phyloP scores from a whole-genome alignment of 2,113 vertebrate species.

The Grallaria varia region DNA sequence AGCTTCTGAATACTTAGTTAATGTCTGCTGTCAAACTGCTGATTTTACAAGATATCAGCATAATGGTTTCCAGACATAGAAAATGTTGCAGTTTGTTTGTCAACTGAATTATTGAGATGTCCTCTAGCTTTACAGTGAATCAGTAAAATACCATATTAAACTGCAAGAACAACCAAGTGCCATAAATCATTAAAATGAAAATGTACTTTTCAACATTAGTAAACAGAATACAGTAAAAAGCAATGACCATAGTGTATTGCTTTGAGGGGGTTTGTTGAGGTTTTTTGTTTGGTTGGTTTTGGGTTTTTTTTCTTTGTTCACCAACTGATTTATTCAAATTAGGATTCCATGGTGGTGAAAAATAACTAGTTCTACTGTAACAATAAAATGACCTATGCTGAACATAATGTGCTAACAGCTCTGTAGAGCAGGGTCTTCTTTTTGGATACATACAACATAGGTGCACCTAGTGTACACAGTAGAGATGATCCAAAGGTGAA shows the following conservation, averaged over 20 bases:
- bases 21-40: neutral
- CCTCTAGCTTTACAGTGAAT: neutral
- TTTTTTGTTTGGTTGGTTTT: neutral
- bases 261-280: rapidly evolving
- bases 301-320: neutral
- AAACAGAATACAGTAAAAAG: neutral
- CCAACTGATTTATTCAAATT: neutral
- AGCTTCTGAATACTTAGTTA: neutral
- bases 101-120: neutral
- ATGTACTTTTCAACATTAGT: neutral
- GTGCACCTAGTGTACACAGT: rapidly evolving
- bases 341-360: neutral
- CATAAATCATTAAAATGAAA: conserved; percentile 15
- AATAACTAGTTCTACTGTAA: neutral
- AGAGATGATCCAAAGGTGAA: neutral
- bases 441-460: neutral
- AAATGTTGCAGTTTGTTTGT: neutral
- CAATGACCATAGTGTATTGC: neutral
- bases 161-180: neutral
- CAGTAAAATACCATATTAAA: neutral
- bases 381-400: neutral
- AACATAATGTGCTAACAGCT: neutral
- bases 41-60: neutral
- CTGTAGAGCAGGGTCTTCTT: neutral
- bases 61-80: neutral